These are phyloP conservation scores for Euleptes europaea DNA, from an alignment of 2,113 vertebrate genomes.

Conservation along the genomic window DNA sequence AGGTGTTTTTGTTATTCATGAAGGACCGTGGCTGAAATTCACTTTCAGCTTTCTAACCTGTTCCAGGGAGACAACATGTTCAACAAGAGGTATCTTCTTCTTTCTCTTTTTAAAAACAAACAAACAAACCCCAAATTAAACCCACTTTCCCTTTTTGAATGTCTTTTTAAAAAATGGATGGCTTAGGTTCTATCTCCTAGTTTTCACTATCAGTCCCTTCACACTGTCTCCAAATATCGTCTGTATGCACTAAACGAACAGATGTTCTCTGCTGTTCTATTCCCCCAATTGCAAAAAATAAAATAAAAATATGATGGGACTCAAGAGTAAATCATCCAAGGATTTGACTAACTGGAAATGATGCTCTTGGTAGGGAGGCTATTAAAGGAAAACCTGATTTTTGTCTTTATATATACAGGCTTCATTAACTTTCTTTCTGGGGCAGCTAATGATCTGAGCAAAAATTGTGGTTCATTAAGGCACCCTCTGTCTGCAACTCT, in stretches of 20 bases:
- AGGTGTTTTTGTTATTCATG: not conserved
- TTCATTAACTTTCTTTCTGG: conserved; percentile 74
- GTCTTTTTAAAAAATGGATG: conserved; percentile 15
- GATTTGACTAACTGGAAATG: conserved; percentile 70
- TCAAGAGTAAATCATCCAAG: conserved; percentile 63
- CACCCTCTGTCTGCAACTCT: conserved; percentile 55
- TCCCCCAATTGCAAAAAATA: conserved; percentile 51
- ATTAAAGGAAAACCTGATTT: conserved; percentile 73
- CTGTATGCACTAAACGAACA: conserved; percentile 62
- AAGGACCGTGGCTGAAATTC: not conserved
- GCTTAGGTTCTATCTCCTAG: conserved; percentile 22
- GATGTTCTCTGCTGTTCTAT: conserved; percentile 54
- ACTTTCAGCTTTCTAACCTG: not conserved
- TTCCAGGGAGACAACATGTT: not conserved
- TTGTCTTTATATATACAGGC: conserved; percentile 70
- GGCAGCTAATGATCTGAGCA: conserved; percentile 72
- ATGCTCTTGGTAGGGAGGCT: conserved; percentile 69
- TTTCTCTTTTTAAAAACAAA: conserved; percentile 18
- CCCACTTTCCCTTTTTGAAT: not conserved
- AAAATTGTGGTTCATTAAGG: conserved; percentile 70
- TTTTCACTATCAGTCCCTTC: conserved; percentile 33
- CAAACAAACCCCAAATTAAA: not conserved
- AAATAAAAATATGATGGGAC: conserved; percentile 6
- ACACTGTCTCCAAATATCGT: conserved; percentile 49
- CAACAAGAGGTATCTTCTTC: conserved; percentile 23